A percentile compares a stretch with the other conserved stretches of the same genome.
phyloP scores from a whole-genome alignment of 2,113 vertebrate species.

The Rhea americana region DNA sequence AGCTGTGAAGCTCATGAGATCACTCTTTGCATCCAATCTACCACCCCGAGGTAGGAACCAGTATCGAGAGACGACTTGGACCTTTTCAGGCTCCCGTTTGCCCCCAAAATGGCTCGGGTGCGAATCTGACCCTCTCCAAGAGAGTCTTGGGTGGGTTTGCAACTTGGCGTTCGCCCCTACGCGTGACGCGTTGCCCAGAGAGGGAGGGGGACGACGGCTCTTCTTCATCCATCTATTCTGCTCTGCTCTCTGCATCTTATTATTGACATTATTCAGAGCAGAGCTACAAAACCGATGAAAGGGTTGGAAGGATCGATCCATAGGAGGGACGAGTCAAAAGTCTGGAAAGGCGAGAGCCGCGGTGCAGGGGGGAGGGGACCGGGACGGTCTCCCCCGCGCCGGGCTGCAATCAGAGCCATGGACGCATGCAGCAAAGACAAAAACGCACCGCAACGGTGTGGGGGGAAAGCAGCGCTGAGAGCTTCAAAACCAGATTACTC shows the following conservation, averaged over 20 bases:
- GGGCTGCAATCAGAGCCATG: not conserved
- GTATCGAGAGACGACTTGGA: not conserved
- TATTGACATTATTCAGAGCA: not conserved
- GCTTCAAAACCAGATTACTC: not conserved
- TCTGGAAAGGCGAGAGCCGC: not conserved
- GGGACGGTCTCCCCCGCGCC: not conserved
- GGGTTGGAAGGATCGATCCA: not conserved
- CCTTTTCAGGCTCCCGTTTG: not conserved
- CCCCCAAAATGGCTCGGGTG: not conserved
- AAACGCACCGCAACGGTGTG: fast-evolving
- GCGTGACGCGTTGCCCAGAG: too few species aligned
- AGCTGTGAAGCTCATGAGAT: not conserved
- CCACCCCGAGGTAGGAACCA: not conserved
- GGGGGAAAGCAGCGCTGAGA: not conserved
- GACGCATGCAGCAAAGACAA: not conserved
- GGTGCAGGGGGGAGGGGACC: not conserved
- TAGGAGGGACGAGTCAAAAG: not conserved
- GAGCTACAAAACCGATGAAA: not conserved
- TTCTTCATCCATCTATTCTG: not conserved
- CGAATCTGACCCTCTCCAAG: not conserved
- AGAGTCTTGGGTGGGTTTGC: not conserved
- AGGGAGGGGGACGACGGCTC: not conserved
- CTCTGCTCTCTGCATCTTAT: not conserved
- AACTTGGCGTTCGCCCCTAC: not conserved
- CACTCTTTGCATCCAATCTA: not conserved